Percentiles rank a stretch among this genome's conserved stretches.
Evolutionary conservation across 2,113 vertebrate species (phyloP).

Genomic region (Brachyhypopomus gauderio): DNA sequence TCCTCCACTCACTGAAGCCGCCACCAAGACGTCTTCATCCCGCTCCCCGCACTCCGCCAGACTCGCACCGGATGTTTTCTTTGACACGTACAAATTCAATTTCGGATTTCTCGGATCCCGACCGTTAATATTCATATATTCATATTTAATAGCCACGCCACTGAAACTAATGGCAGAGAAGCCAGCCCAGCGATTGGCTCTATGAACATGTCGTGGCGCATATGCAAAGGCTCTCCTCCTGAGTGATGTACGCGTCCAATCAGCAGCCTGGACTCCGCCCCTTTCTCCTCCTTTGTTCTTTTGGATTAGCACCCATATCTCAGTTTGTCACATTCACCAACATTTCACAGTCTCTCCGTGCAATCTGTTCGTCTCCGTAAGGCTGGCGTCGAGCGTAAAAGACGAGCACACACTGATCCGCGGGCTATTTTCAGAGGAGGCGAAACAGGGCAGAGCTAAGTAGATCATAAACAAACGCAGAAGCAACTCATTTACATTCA

Average conservation of each 20-base stretch:
- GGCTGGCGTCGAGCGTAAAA: neutral
- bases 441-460: neutral
- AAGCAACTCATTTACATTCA: neutral
- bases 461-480: constrained; percentile 18
- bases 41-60: no score
- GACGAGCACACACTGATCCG: neutral
- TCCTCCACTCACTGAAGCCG: no score
- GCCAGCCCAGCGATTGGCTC: no score
- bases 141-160: no score
- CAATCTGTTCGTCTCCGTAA: constrained; percentile 22
- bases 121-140: no score
- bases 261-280: neutral
- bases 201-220: no score
- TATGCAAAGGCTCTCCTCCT: no score
- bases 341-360: constrained; percentile 1
- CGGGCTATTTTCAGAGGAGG: constrained; percentile 1
- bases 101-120: no score
- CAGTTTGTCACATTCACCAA: constrained; percentile 1
- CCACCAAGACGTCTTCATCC: no score
- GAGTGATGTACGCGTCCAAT: neutral
- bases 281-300: neutral
- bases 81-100: no score
- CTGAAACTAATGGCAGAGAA: no score
- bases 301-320: constrained; percentile 11
- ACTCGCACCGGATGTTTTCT: no score